phyloP scores from a whole-genome alignment of 2,888 invertebrate genomes.

The Thera obeliscata region DNA sequence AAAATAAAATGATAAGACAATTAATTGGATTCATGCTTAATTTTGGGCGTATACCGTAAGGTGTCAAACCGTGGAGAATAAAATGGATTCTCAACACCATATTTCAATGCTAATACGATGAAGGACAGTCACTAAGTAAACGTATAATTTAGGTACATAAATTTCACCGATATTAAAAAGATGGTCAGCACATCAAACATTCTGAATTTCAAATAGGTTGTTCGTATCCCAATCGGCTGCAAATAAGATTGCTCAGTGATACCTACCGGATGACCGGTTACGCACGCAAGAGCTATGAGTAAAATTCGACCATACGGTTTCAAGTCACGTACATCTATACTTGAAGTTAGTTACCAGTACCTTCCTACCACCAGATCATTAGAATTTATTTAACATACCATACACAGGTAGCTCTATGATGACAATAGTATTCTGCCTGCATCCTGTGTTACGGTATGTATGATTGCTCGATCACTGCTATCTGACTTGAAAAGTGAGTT shows the following conservation, averaged over 20 bases:
- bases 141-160: neutral
- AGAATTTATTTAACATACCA: neutral
- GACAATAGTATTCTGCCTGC: too few relatives aligned
- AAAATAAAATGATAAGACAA: too few relatives aligned
- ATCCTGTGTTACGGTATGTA: neutral
- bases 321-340: conserved; percentile 68
- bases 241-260: conserved; percentile 58
- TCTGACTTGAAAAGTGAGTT: neutral
- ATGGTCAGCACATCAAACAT: conserved; percentile 32
- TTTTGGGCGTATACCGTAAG: too few relatives aligned
- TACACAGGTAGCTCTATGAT: neutral
- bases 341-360: conserved; percentile 40
- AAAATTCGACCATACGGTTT: conserved; percentile 61
- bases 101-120: too few relatives aligned
- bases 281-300: conserved; percentile 61
- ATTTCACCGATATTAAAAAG: conserved; percentile 14
- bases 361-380: neutral
- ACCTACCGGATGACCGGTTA: conserved; percentile 53
- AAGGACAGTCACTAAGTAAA: neutral
- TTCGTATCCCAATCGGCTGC: conserved; percentile 52
- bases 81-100: too few relatives aligned
- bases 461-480: neutral
- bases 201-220: conserved; percentile 49
- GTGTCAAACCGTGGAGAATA: too few relatives aligned
- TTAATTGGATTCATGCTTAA: too few relatives aligned